Evolutionary conservation across 2,113 vertebrate genomes (phyloP), one percentile per base, ranked within the genome.

Genomic region (Barnardius zonarius): DNA sequence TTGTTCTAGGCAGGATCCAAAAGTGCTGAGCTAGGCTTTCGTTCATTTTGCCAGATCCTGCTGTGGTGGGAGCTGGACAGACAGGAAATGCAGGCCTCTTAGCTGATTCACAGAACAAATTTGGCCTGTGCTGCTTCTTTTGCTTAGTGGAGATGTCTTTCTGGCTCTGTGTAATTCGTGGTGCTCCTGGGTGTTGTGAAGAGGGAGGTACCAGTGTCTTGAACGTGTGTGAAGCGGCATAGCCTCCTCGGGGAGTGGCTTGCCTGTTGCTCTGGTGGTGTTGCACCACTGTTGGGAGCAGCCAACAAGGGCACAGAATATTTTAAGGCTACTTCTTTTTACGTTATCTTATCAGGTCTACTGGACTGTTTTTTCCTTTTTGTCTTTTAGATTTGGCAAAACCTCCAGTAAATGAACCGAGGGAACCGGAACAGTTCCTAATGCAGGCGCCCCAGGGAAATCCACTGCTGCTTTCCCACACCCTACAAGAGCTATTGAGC

Each of bases 401-500:
- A 68, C 98, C 98, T 96, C 97, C 97, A 64, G 97, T 98, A 33
- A 97, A 98, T 27, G 98, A 98, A 90, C 92, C 46, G 3, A 97
- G 92, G 81, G 98, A 98, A 73, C 85, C 97, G 6, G 98, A 97
- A n/a, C 90, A 97, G 22, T 77, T 98, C 83, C 98, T 94, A 57
- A 99, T 99, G 98, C 98, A 99, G 98, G 93, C 95, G 19, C 97
- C 97, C 27, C 98, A 97, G 84, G 98, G 98, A 69, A 98, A 98
- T 91, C 98, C 97, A 9, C 97, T 99, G 92, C 97, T 98, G 69
- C 95, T 99, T 78, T 95, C 98, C 35, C 97, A 98, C 93, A 99
- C 98, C 30, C 97, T 99, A 54, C 98, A 98, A 89, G 98, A 98
- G 78, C 98, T 99, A 84, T 96, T 99, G 98, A 97, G 95, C 93